Base-by-base conservation (phyloP, 2,888 invertebrate genomes). In the Therioaphis trifolii region DNA sequence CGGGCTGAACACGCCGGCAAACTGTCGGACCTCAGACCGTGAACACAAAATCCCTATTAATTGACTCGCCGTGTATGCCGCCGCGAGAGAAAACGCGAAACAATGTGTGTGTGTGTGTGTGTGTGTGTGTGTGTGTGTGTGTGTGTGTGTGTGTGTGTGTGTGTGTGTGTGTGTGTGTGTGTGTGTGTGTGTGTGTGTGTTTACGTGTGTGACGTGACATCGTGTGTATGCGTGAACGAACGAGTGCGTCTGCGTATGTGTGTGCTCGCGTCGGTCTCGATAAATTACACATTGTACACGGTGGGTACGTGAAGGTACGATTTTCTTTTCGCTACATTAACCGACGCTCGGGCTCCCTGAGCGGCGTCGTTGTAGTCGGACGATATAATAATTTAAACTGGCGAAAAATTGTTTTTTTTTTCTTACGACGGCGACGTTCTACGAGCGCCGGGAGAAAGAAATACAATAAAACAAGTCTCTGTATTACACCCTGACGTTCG, bases 31-130 rank as follows among this genome's bases (percentile, higher is more conserved):
- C 43, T 43, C 24, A 21, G 18, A 71, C 46, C 18, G 71, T 18
- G 46, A n/a, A 71, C 27, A 71, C 18, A 18, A 71, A 71, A 71
- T 46, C 46, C 15, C 18, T 27, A 46, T 71, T 46, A 46, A 71
- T 71, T 27, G 71, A 71, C 5, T 58, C 24, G 11, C 58, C 9
- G 3, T 21, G 11, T 21, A 11, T 55, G 55, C 21, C 7, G 15
- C 46, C 14, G 2, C 46, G 46, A 12, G 15, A 11, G 4, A 46
- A 46, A 46, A 46, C 4, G 24, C 12, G 21, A 2, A 24, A 58
- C n/a, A 4, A 55, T n/a, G 11, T 4, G 4, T n/a, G n/a, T n/a
- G 35, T 35, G 35, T 35, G 35, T 35, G 35, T 15, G 18, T 21
- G 21, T 12, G 24, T 24, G 3, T 21, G 12, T 58, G 12, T 12